Evolutionary conservation across 2,797 vertebrate genomes (phyloP), one percentile per base, ranked within the genome.

Genomic region (Babyrousa celebensis): DNA sequence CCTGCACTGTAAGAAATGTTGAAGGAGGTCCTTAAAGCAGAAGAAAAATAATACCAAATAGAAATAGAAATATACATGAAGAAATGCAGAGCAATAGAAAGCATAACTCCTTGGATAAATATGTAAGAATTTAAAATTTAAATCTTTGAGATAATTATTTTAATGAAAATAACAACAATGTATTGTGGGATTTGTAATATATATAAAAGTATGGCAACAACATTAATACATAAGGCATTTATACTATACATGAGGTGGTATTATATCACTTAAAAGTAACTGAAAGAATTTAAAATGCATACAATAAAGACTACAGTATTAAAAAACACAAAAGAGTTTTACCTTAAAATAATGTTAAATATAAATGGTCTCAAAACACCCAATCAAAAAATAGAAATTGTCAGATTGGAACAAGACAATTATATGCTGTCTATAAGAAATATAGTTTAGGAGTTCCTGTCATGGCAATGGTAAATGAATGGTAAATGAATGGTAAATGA

Each of bases 151-250:
- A 58, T 77, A 85, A 72, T 74, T 87, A 82, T 58, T 91, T 84
- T 79, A 86, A 86, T 9, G 86, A 96, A 83, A 96, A 93, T 95
- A 85, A 60, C 27, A 87, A 54, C 25, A 83, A 18, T 3, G 43
- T 77, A 72, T 58, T 63, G 3, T 82, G 63, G 62, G 5, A 15
- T 48, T 84, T 82, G 12, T 89, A 82, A 83, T 29, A 6, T 56
- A 89, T 27, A 2, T 48, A 72, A 79, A 63, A 58, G 36, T 77
- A 17, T 87, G 29, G 40, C 8, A 78, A 85, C 9, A 68, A 52
- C 5, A 74, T 16, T 91, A 75, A 71, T n/a, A 65, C 29, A 65
- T 18, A 58, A 75, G 60, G 20, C 9, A 79, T 36, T 40, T 36
- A 65, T 65, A 20, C 14, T 54, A 52, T 68, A 90, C 2, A 67